Evolutionary conservation across 2,888 invertebrate species (phyloP).

Genomic region (Oeneis ivallda): DNA sequence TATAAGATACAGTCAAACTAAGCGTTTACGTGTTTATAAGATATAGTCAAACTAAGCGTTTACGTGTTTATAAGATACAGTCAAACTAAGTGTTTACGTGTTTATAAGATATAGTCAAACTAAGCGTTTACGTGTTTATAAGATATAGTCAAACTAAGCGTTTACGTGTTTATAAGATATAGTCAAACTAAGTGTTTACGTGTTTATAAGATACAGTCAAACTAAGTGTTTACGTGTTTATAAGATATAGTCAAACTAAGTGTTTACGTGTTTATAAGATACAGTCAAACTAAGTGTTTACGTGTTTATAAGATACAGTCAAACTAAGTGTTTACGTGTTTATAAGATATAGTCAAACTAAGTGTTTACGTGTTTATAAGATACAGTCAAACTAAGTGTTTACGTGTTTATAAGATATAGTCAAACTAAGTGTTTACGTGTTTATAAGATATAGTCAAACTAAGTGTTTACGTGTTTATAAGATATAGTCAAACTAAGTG

Average conservation of each 20-base stretch:
- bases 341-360: neutral
- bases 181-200: neutral
- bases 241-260: too few relatives aligned
- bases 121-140: neutral
- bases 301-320: neutral
- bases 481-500: too few relatives aligned
- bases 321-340: neutral
- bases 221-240: neutral
- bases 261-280: neutral
- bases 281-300: neutral
- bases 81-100: neutral
- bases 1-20: neutral
- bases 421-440: neutral
- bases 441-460: neutral
- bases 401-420: neutral
- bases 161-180: neutral
- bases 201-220: neutral
- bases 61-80: neutral
- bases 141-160: too few relatives aligned
- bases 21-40: neutral
- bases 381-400: neutral
- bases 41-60: neutral
- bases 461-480: neutral
- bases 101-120: neutral
- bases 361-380: neutral